Evolutionary conservation across 1,140 invertebrate genomes (phyloP).

Genomic region (Danaus plexippus): DNA sequence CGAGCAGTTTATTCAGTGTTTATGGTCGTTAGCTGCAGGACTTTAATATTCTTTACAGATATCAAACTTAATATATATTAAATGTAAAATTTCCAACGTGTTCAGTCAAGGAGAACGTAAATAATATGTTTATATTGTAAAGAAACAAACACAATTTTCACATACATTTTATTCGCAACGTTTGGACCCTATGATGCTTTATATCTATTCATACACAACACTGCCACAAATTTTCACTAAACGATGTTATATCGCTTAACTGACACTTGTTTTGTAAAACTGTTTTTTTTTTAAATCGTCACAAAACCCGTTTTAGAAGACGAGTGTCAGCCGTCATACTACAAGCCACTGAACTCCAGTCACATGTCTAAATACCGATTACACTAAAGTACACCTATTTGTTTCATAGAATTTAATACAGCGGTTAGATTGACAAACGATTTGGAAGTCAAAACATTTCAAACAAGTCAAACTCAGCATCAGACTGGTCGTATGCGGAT

Average conservation of each 20-base stretch:
- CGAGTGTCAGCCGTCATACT: slow-evolving; percentile 50
- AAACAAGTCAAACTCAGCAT: slow-evolving; percentile 5
- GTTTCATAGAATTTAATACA: slow-evolving; percentile 29
- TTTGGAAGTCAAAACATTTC: slow-evolving; percentile 14
- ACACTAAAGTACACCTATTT: slow-evolving; percentile 56
- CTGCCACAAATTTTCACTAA: slow-evolving; percentile 52
- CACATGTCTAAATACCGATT: slow-evolving; percentile 57
- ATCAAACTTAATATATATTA: too few relatives aligned
- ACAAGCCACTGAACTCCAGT: slow-evolving; percentile 58
- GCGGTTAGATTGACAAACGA: slow-evolving; percentile 3
- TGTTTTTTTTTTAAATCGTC: slow-evolving; percentile 30
- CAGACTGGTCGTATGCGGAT: slow-evolving; percentile 3
- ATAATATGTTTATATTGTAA: slow-evolving; percentile 23
- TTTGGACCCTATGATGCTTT: slow-evolving; percentile 74
- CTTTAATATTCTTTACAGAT: neutral
- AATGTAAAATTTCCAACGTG: too few relatives aligned
- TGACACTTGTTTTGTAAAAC: slow-evolving; percentile 37
- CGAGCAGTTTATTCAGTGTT: neutral
- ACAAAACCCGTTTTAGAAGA: slow-evolving; percentile 52
- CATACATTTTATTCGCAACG: slow-evolving; percentile 73
- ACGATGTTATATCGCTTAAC: slow-evolving; percentile 35
- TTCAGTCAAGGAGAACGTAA: too few relatives aligned
- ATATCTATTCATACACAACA: slow-evolving; percentile 72
- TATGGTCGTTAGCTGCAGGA: neutral
- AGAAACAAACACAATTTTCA: slow-evolving; percentile 65